A percentile compares a stretch with the other conserved stretches of the same genome.
Conservation (phyloP, 1,140 invertebrate species). For the Drosophila kikkawai region DNA sequence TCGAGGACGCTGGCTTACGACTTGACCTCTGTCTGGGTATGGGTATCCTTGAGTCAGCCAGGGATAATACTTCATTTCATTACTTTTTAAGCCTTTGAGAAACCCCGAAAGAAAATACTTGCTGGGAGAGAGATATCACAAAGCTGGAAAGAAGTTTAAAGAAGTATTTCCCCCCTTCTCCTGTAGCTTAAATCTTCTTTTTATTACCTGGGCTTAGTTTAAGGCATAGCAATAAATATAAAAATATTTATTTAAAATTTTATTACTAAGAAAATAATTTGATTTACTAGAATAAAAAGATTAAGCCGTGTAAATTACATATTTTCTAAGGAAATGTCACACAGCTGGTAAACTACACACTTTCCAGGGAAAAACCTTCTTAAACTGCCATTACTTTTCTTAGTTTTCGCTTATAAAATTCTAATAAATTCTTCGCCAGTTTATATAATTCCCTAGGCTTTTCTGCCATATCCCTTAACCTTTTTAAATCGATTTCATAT, state of each 20-base stretch:
- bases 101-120: background rate
- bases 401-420: too few relatives aligned
- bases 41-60: background rate
- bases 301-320: background rate
- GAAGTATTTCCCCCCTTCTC: background rate
- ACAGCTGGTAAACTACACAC: too few relatives aligned
- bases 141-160: background rate
- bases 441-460: background rate
- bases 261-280: background rate
- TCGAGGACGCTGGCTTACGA: constrained; percentile 2
- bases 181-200: background rate
- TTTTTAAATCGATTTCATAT: constrained; percentile 6
- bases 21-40: constrained; percentile 9
- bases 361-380: background rate
- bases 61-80: constrained; percentile 19
- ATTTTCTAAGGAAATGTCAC: background rate
- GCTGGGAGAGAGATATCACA: background rate
- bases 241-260: background rate
- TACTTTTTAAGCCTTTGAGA: constrained; percentile 12
- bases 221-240: background rate
- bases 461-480: background rate
- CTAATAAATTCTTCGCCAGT: background rate
- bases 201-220: background rate
- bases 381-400: too few relatives aligned
- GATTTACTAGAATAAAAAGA: background rate